Conservation (phyloP, 2,888 invertebrate genomes). For the Rhagonycha lutea region DNA sequence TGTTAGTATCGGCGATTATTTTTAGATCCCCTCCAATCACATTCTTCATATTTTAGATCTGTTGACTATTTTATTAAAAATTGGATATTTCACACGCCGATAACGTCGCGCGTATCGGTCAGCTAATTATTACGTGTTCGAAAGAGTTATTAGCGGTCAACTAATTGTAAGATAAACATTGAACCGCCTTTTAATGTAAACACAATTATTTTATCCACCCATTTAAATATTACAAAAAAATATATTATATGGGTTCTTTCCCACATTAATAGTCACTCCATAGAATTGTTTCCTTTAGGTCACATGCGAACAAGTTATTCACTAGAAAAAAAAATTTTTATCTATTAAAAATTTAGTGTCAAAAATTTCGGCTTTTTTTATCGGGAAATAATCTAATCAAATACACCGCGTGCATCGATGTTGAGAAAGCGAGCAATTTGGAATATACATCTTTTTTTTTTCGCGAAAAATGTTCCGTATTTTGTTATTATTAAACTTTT, state of each 20-base stretch:
- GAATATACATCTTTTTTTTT: no score
- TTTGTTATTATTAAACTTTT: neutral
- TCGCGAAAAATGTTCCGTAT: neutral
- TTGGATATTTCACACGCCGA: neutral
- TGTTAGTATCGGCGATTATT: neutral
- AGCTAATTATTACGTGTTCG: constrained; percentile 7
- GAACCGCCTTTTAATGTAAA: constrained; percentile 30
- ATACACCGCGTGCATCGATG: neutral
- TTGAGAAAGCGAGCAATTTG: neutral
- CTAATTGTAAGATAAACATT: constrained; percentile 30
- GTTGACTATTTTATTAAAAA: neutral
- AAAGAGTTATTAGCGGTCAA: constrained; percentile 22
- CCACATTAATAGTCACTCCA: neutral
- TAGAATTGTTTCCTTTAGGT: neutral
- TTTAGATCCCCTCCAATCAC: neutral
- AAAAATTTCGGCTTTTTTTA: neutral
- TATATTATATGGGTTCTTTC: neutral
- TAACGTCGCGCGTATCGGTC: neutral
- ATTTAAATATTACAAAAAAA: neutral
- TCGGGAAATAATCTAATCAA: neutral
- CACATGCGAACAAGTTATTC: neutral
- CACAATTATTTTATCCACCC: constrained; percentile 22
- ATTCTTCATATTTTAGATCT: neutral
- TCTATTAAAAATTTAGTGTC: neutral
- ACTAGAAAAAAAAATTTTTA: neutral